Conservation (phyloP, 1,140 invertebrate genomes). For the Camponotus pennsylvanicus region DNA sequence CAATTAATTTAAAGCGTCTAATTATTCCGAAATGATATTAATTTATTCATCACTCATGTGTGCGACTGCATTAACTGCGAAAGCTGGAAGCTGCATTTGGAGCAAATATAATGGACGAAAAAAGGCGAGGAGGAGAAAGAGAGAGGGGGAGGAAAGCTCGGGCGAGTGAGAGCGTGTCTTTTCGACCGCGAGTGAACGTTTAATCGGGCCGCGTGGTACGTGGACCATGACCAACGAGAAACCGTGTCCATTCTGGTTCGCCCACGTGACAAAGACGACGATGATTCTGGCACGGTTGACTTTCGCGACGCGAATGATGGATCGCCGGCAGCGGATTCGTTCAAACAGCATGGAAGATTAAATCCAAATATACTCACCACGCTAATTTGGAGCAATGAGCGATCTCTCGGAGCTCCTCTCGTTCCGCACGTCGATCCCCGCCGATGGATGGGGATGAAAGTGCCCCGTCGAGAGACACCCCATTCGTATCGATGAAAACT, state of each 20-base stretch:
- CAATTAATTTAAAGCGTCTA: neutral
- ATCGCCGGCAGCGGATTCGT: conserved; percentile 41
- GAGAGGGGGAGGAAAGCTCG: neutral
- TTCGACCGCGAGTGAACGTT: conserved; percentile 24
- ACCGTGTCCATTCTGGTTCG: conserved; percentile 74
- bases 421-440: neutral
- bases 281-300: conserved; percentile 43
- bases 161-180: conserved; percentile 41
- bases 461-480: neutral
- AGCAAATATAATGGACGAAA: conserved; percentile 3
- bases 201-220: conserved; percentile 43
- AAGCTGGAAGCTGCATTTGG: conserved; percentile 1
- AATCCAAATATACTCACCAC: conserved; percentile 56
- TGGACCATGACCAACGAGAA: conserved; percentile 64
- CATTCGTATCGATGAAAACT: conserved; percentile 12
- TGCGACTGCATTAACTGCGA: neutral
- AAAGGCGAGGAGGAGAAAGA: neutral
- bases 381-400: conserved; percentile 48
- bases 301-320: conserved; percentile 55
- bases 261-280: conserved; percentile 63
- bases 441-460: conserved; percentile 7
- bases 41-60: neutral
- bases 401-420: neutral
- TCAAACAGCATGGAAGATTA: conserved; percentile 52
- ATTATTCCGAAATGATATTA: neutral